phyloP scores from a whole-genome alignment of 2,888 invertebrate genomes.

The Zaprionus bogoriensis region DNA sequence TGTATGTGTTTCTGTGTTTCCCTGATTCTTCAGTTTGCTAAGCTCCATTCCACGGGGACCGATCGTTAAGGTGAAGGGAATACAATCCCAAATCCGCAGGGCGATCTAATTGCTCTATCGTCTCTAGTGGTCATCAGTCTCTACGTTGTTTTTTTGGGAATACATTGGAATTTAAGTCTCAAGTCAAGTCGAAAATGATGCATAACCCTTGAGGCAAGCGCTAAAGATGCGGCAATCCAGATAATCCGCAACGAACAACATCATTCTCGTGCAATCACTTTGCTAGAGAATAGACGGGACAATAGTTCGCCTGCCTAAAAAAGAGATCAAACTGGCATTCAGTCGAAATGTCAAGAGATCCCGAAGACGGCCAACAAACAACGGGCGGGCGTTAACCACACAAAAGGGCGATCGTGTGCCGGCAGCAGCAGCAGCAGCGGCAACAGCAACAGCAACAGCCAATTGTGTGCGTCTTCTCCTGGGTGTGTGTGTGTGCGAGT shows the following conservation, averaged over 20 bases:
- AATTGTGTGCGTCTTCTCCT: conserved; percentile 29
- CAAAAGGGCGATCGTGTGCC: conserved; percentile 59
- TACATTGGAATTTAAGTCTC: conserved; percentile 42
- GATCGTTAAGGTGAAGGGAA: conserved; percentile 29
- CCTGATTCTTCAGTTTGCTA: neutral
- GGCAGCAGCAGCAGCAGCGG: neutral
- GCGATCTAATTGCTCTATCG: conserved; percentile 31
- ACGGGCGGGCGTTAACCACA: conserved; percentile 60
- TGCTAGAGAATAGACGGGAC: conserved; percentile 20
- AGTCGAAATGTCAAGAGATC: conserved; percentile 54
- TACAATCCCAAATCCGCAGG: conserved; percentile 1
- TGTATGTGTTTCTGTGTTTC: neutral
- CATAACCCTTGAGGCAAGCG: conserved; percentile 55
- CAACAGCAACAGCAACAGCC: conserved; percentile 24
- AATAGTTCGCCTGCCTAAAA: conserved; percentile 23
- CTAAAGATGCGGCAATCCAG: conserved; percentile 52
- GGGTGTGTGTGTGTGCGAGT: conserved; percentile 2
- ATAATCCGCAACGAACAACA: conserved; percentile 64
- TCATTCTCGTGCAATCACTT: conserved; percentile 64
- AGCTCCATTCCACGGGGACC: conserved; percentile 39
- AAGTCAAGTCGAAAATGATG: conserved; percentile 68
- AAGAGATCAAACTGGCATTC: conserved; percentile 39
- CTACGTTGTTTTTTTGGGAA: conserved; percentile 5
- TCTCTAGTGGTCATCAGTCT: no score
- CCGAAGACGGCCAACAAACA: conserved; percentile 52